Percentiles rank a stretch among this genome's conserved stretches.
phyloP scores from a whole-genome alignment of 1,140 invertebrate species.

The Brachionus koreanus region DNA sequence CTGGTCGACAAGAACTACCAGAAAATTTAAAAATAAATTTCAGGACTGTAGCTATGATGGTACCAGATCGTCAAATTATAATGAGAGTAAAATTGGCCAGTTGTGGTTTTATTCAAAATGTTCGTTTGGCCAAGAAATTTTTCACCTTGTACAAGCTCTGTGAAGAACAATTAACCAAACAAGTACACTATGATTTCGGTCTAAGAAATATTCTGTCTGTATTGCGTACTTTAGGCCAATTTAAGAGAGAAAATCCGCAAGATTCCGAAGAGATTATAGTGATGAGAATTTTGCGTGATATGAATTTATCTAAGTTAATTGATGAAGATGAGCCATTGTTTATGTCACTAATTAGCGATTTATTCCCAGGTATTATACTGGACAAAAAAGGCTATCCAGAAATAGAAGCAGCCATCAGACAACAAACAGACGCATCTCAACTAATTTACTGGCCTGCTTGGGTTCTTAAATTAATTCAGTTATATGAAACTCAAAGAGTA shows the following conservation, averaged over 20 bases:
- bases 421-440: slow-evolving; percentile 59
- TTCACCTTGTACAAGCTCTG: slow-evolving; percentile 93
- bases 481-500: slow-evolving; percentile 50
- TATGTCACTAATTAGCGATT: slow-evolving; percentile 85
- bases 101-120: slow-evolving; percentile 92
- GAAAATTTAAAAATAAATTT: slow-evolving; percentile 97
- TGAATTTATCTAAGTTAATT: slow-evolving; percentile 91
- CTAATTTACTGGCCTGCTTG: slow-evolving; percentile 85
- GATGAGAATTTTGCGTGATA: slow-evolving; percentile 88
- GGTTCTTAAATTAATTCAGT: slow-evolving; percentile 87
- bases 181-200: slow-evolving; percentile 96
- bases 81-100: slow-evolving; percentile 93
- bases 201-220: slow-evolving; percentile 90
- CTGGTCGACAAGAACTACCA: slow-evolving; percentile 86
- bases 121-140: slow-evolving; percentile 87
- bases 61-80: slow-evolving; percentile 92
- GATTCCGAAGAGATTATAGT: slow-evolving; percentile 91
- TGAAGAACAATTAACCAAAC: slow-evolving; percentile 93
- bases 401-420: slow-evolving; percentile 54
- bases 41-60: slow-evolving; percentile 96
- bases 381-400: slow-evolving; percentile 87
- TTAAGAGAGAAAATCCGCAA: slow-evolving; percentile 80
- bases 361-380: slow-evolving; percentile 85
- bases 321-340: slow-evolving; percentile 95
- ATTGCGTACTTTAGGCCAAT: slow-evolving; percentile 83